Evolutionary conservation across 2,888 invertebrate species (phyloP).

Genomic region (Heteromurus nitidus): DNA sequence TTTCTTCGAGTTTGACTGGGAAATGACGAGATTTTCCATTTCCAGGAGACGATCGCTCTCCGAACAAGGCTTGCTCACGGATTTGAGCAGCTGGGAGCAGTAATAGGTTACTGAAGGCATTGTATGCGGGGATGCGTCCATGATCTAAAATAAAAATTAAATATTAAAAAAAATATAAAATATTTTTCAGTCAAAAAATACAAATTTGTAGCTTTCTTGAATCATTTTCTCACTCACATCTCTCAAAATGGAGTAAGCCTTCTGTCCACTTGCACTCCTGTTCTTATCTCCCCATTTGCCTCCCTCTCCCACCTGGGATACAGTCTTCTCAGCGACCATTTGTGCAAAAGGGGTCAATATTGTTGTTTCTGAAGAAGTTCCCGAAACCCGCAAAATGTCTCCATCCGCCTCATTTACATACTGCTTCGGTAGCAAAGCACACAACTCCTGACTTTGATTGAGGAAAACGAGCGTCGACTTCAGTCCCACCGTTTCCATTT

Average conservation of each 20-base stretch:
- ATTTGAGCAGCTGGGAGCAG: conserved; percentile 62
- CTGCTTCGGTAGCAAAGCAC: conserved; percentile 53
- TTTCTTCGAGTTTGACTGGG: conserved; percentile 7
- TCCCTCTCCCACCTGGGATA: neutral
- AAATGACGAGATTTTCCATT: conserved; percentile 54
- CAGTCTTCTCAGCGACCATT: conserved; percentile 65
- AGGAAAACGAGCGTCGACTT: conserved; percentile 66
- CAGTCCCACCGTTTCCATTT: conserved; percentile 31
- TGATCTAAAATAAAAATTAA: conserved; percentile 68
- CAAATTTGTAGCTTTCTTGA: no score
- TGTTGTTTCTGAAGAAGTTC: neutral
- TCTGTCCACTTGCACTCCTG: conserved; percentile 3
- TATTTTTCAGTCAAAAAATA: neutral
- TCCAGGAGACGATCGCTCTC: conserved; percentile 39
- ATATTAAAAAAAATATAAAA: neutral
- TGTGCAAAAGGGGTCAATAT: conserved; percentile 65
- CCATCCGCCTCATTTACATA: conserved; percentile 23
- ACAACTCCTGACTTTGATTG: conserved; percentile 67
- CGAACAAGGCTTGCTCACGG: conserved; percentile 33
- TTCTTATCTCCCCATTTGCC: neutral
- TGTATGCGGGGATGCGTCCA: conserved; percentile 72
- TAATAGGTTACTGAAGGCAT: conserved; percentile 72
- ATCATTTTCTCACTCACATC: conserved; percentile 51
- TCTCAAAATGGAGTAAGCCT: conserved; percentile 60
- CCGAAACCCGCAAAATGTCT: conserved; percentile 9